Percentiles rank a stretch among this genome's conserved stretches.
phyloP scores from a whole-genome alignment of 2,113 vertebrate genomes.

The Mugil cephalus region DNA sequence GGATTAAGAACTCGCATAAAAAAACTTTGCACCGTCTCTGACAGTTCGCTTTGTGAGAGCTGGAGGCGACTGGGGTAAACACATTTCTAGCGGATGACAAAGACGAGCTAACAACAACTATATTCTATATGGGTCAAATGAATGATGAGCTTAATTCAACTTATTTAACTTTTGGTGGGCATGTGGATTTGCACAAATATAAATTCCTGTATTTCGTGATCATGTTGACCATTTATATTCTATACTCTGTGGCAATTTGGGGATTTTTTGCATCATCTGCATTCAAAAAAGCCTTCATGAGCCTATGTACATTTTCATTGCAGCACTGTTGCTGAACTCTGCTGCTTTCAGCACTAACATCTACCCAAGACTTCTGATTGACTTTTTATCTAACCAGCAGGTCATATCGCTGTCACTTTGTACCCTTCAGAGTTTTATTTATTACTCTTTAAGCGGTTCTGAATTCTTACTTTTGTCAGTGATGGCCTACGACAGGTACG shows the following conservation, averaged over 20 bases:
- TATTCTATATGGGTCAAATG: too few species aligned
- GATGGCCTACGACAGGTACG: too few species aligned
- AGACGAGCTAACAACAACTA: too few species aligned
- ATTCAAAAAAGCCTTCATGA: background rate
- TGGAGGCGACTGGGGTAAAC: too few species aligned
- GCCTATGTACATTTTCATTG: slow-evolving; percentile 55
- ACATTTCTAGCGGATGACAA: too few species aligned
- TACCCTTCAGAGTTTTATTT: background rate
- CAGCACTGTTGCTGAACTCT: slow-evolving; percentile 35
- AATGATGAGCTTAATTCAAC: slow-evolving; percentile 11
- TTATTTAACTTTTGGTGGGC: slow-evolving; percentile 11
- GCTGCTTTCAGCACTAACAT: slow-evolving; percentile 21
- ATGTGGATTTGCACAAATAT: slow-evolving; percentile 9
- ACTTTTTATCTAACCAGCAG: slow-evolving; percentile 31
- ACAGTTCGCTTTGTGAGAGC: too few species aligned
- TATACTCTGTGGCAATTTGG: slow-evolving; percentile 9
- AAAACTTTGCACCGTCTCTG: too few species aligned
- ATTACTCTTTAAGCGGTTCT: too few species aligned
- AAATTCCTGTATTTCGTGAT: slow-evolving; percentile 37
- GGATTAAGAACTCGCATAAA: too few species aligned
- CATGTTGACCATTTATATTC: slow-evolving; percentile 15
- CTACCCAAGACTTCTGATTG: slow-evolving; percentile 26
- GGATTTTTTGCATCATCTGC: too few species aligned
- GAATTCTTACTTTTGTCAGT: too few species aligned
- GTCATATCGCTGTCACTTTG: background rate